These are phyloP conservation scores for Tyria jacobaeae DNA, from an alignment of 2,888 invertebrate species.

Conservation along the genomic window DNA sequence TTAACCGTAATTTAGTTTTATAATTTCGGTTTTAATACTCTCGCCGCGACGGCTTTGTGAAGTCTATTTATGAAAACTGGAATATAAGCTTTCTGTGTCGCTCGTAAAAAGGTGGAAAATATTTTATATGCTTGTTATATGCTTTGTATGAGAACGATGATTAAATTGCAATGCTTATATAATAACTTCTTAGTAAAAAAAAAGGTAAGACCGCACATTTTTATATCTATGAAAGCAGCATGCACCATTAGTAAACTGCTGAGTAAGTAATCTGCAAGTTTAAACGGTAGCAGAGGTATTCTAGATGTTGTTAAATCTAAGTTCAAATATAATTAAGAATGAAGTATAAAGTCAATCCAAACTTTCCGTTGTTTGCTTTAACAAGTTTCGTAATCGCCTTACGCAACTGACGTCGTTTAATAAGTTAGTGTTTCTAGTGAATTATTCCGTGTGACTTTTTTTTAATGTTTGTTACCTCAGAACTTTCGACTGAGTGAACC, in stretches of 20 bases:
- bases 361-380: background rate
- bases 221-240: too few species aligned
- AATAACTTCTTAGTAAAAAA: conserved; percentile 8
- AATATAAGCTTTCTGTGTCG: background rate
- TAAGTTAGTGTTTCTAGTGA: background rate
- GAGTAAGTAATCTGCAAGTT: too few species aligned
- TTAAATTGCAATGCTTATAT: too few species aligned
- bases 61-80: conserved; percentile 1
- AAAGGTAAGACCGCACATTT: too few species aligned
- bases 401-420: background rate
- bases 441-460: too few species aligned
- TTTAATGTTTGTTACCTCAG: too few species aligned
- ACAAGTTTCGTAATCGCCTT: background rate
- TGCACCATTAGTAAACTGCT: too few species aligned
- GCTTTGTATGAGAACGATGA: too few species aligned
- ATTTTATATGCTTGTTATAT: background rate
- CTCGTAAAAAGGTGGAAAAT: conserved; percentile 11
- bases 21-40: conserved; percentile 12
- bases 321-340: background rate
- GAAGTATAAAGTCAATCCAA: background rate
- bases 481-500: too few species aligned
- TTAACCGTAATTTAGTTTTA: conserved; percentile 8
- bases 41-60: conserved; percentile 5
- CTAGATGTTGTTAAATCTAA: background rate
- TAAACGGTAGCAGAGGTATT: background rate